Conservation (phyloP, 2,113 vertebrate genomes). For the Bungarus multicinctus region DNA sequence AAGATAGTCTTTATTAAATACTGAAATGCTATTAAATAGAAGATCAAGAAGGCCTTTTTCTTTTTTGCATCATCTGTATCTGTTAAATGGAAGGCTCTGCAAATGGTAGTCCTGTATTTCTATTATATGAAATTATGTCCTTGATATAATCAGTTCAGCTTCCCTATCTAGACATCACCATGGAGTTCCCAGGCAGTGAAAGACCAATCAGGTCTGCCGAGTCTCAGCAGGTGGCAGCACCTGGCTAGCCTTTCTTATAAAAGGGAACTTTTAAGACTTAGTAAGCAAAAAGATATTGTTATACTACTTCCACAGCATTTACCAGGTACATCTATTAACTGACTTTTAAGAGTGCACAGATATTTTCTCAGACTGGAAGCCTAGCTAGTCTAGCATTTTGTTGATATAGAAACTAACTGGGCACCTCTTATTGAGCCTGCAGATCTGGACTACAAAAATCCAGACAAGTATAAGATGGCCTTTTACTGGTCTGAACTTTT, state of each 20-base stretch:
- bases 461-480: background rate
- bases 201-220: background rate
- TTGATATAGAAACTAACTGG: background rate
- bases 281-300: background rate
- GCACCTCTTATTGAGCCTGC: background rate
- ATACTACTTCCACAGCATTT: background rate
- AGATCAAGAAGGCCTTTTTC: background rate
- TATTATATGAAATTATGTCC: background rate
- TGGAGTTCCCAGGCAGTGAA: background rate
- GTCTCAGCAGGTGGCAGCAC: background rate
- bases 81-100: background rate
- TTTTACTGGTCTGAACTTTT: background rate
- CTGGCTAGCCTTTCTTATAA: background rate
- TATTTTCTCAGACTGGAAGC: background rate
- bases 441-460: background rate
- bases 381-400: background rate
- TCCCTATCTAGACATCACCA: background rate
- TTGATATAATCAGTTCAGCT: background rate
- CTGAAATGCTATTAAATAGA: background rate
- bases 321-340: background rate
- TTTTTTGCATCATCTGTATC: background rate
- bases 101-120: background rate
- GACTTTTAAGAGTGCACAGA: background rate
- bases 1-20: background rate
- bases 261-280: background rate